Percentiles rank a stretch among this genome's conserved stretches.
Conservation (phyloP, 2,888 invertebrate species). For the Drosophila sordidula region DNA sequence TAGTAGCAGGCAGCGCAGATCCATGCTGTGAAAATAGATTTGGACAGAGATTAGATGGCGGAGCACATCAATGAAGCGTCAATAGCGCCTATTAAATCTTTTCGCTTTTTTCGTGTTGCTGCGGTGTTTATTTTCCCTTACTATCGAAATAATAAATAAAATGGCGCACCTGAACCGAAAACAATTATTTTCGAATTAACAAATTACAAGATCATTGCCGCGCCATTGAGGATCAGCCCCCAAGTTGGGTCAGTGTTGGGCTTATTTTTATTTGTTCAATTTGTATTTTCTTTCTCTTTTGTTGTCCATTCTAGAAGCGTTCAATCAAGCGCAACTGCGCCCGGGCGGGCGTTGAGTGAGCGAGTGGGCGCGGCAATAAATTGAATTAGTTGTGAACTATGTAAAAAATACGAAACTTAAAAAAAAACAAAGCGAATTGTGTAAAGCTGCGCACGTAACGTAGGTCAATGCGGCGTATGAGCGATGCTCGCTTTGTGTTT, state of each 20-base stretch:
- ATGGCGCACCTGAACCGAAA: constrained; percentile 29
- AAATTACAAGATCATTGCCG: constrained; percentile 79
- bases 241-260: constrained; percentile 33
- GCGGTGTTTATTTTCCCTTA: constrained; percentile 58
- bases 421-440: constrained; percentile 7
- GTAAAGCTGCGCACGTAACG: not conserved
- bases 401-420: not conserved
- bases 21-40: constrained; percentile 64
- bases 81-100: constrained; percentile 35
- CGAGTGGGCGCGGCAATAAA: constrained; percentile 35
- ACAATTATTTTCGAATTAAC: constrained; percentile 78
- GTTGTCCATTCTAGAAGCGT: constrained; percentile 38
- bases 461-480: constrained; percentile 54
- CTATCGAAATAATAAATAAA: constrained; percentile 64
- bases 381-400: constrained; percentile 48
- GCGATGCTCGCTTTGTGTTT: constrained; percentile 37
- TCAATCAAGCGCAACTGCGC: constrained; percentile 72
- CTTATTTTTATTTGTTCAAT: constrained; percentile 6
- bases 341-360: constrained; percentile 10
- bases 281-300: not conserved
- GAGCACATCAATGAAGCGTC: constrained; percentile 11
- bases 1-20: constrained; percentile 72
- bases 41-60: not conserved
- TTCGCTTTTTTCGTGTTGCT: constrained; percentile 8
- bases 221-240: constrained; percentile 47